Conservation (phyloP, 2,113 vertebrate species). For the Dromaius novaehollandiae region DNA sequence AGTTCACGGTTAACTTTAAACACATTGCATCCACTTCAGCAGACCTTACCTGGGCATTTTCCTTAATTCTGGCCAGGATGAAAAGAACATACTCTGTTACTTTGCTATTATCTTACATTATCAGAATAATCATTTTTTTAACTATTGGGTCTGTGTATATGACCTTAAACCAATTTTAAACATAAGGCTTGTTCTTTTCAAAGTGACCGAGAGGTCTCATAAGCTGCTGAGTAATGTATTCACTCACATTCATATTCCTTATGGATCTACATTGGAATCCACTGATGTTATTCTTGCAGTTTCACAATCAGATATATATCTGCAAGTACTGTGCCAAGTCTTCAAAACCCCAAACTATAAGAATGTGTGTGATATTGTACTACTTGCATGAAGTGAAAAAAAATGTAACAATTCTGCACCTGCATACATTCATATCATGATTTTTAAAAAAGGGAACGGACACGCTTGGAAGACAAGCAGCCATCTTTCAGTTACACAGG, state of each 20-base stretch:
- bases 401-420: neutral
- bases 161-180: neutral
- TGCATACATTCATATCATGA: neutral
- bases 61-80: neutral
- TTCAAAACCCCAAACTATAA: neutral
- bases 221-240: neutral
- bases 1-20: neutral
- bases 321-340: neutral
- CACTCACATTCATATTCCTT: neutral
- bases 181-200: neutral
- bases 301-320: neutral
- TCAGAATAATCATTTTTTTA: neutral
- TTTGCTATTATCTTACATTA: neutral
- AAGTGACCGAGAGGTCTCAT: neutral
- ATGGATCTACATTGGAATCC: neutral
- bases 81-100: neutral
- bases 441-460: neutral
- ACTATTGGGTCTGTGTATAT: neutral
- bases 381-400: neutral
- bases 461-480: neutral
- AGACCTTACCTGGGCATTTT: neutral
- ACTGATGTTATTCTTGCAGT: neutral
- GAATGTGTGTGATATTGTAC: neutral
- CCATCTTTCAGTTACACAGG: neutral
- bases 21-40: neutral